Evolutionary conservation across 1,140 invertebrate genomes (phyloP).

Genomic region (Eumeta japonica): DNA sequence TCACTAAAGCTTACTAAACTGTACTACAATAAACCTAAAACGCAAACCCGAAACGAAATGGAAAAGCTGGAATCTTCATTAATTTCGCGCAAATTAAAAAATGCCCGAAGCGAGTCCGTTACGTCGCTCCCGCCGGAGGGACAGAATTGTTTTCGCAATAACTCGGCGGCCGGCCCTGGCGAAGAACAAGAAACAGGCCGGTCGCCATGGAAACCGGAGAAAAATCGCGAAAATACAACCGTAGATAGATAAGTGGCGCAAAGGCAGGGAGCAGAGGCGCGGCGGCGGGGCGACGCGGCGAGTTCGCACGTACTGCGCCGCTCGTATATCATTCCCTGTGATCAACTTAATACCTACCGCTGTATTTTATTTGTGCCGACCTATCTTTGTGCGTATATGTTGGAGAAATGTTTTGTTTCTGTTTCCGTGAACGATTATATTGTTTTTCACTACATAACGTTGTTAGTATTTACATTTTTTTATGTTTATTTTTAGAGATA

Average conservation of each 20-base stretch:
- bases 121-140: neutral
- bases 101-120: neutral
- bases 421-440: too few relatives aligned
- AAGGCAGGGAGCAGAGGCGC: too few relatives aligned
- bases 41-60: constrained; percentile 9
- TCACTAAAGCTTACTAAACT: too few relatives aligned
- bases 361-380: neutral
- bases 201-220: constrained; percentile 1
- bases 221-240: constrained; percentile 1
- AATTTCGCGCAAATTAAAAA: constrained; percentile 20
- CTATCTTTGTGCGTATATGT: too few relatives aligned
- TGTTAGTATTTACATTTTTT: too few relatives aligned
- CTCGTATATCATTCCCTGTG: neutral
- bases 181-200: neutral
- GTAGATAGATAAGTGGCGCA: constrained; percentile 1
- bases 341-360: neutral
- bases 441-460: too few relatives aligned
- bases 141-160: neutral
- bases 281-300: neutral
- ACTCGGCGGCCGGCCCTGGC: neutral
- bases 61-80: constrained; percentile 41
- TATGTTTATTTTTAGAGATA: too few relatives aligned
- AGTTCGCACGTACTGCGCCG: neutral
- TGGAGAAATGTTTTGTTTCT: too few relatives aligned
- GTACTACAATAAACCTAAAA: too few relatives aligned